Conservation (phyloP, 2,888 invertebrate species). For the Caenorhabditis wallacei region DNA sequence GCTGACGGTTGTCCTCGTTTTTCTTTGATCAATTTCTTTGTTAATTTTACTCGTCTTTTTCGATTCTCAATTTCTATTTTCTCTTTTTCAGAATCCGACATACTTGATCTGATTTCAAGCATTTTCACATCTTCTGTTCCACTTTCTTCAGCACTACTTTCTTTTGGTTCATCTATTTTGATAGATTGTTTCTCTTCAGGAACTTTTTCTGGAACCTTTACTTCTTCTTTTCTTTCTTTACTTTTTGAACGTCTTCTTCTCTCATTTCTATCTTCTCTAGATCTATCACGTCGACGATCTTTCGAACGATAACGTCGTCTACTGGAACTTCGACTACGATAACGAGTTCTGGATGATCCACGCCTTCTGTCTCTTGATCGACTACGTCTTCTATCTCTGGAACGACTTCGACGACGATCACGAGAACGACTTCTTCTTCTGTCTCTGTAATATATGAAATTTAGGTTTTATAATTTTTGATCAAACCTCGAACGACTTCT, state of each 20-base stretch:
- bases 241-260: constrained; percentile 27
- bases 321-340: constrained; percentile 25
- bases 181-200: constrained; percentile 21
- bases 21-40: constrained; percentile 75
- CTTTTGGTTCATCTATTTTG: constrained; percentile 24
- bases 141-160: constrained; percentile 50
- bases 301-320: constrained; percentile 40
- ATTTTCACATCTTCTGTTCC: constrained; percentile 55
- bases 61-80: constrained; percentile 80
- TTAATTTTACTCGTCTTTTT: constrained; percentile 77
- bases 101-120: constrained; percentile 75
- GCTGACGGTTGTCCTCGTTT: constrained; percentile 23
- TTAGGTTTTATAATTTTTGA: background rate
- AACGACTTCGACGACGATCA: constrained; percentile 39
- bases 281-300: constrained; percentile 31
- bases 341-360: constrained; percentile 19
- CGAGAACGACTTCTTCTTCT: constrained; percentile 25
- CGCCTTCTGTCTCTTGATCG: constrained; percentile 44
- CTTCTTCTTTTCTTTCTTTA: constrained; percentile 1
- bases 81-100: constrained; percentile 82
- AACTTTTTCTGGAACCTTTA: constrained; percentile 1
- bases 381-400: constrained; percentile 37
- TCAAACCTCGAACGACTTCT: constrained; percentile 25
- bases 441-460: constrained; percentile 22
- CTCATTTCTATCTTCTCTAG: constrained; percentile 28